Percentiles rank a stretch among this genome's conserved stretches.
Conservation (phyloP, 2,113 vertebrate genomes). For the Cyanoderma ruficeps region DNA sequence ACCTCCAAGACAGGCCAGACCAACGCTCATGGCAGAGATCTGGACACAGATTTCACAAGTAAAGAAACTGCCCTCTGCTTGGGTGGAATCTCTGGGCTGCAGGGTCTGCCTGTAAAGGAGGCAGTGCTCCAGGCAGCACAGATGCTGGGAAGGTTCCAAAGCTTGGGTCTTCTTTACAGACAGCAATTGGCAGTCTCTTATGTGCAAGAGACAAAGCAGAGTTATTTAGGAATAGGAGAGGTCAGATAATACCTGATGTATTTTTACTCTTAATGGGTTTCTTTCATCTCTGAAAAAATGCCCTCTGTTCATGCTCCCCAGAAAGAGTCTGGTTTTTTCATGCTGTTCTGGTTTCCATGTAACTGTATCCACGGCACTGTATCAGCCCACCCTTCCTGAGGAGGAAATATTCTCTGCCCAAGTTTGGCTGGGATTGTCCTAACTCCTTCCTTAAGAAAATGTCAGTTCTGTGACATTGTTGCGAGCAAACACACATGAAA, state of each 20-base stretch:
- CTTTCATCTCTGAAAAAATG: not conserved
- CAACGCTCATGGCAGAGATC: slow-evolving; percentile 85
- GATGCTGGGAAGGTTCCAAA: not conserved
- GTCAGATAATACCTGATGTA: not conserved
- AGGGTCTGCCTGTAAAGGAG: not conserved
- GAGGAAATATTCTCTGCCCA: not conserved
- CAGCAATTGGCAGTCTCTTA: not conserved
- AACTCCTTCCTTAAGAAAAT: not conserved
- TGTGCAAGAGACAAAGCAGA: not conserved
- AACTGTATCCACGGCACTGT: not conserved
- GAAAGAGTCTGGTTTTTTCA: not conserved
- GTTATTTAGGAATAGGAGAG: not conserved
- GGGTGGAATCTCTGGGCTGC: not conserved
- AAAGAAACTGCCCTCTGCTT: not conserved
- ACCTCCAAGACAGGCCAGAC: slow-evolving; percentile 78
- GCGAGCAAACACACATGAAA: not conserved
- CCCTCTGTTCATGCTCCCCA: not conserved
- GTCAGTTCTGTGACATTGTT: not conserved
- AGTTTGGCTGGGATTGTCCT: not conserved
- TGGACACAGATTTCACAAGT: slow-evolving; percentile 95
- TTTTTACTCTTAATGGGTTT: not conserved
- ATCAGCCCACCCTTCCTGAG: not conserved
- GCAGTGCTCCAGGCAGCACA: not conserved
- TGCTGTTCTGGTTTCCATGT: not conserved
- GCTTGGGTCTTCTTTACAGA: not conserved